These are phyloP conservation scores for Eugnorisma glareosa DNA, from an alignment of 2,888 invertebrate species.

Conservation along the genomic window DNA sequence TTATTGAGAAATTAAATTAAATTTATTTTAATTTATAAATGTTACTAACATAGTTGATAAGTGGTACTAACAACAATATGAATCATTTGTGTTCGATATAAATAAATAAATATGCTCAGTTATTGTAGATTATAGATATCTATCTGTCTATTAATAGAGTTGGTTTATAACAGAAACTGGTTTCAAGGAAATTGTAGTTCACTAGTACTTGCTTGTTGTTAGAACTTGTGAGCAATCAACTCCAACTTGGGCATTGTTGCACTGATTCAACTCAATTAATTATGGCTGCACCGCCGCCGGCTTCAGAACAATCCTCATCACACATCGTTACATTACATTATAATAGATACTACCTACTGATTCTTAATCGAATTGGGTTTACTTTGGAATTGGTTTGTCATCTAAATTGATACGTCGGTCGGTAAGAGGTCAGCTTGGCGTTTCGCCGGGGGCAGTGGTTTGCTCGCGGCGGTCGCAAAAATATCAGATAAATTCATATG, in stretches of 20 bases:
- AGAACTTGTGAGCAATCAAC: slow-evolving; percentile 48
- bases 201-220: slow-evolving; percentile 35
- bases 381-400: slow-evolving; percentile 8
- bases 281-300: slow-evolving; percentile 6
- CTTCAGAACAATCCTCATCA: slow-evolving; percentile 13
- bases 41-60: too few relatives aligned
- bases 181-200: slow-evolving; percentile 28
- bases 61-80: too few relatives aligned
- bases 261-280: slow-evolving; percentile 56
- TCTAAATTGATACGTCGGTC: slow-evolving; percentile 4
- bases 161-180: slow-evolving; percentile 11
- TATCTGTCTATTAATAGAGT: not conserved
- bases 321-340: slow-evolving; percentile 3
- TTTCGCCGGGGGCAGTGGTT: slow-evolving; percentile 8
- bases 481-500: slow-evolving; percentile 9
- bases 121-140: slow-evolving; percentile 4
- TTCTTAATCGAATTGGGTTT: slow-evolving; percentile 23
- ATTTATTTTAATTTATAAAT: too few relatives aligned
- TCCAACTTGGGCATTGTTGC: slow-evolving; percentile 53
- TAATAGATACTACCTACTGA: slow-evolving; percentile 13
- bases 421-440: slow-evolving; percentile 1
- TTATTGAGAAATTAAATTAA: too few relatives aligned
- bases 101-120: not conserved
- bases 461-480: slow-evolving; percentile 8
- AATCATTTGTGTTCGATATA: too few relatives aligned